These are phyloP conservation scores for Netelia melanura DNA, from an alignment of 2,888 invertebrate species.

Conservation along the genomic window DNA sequence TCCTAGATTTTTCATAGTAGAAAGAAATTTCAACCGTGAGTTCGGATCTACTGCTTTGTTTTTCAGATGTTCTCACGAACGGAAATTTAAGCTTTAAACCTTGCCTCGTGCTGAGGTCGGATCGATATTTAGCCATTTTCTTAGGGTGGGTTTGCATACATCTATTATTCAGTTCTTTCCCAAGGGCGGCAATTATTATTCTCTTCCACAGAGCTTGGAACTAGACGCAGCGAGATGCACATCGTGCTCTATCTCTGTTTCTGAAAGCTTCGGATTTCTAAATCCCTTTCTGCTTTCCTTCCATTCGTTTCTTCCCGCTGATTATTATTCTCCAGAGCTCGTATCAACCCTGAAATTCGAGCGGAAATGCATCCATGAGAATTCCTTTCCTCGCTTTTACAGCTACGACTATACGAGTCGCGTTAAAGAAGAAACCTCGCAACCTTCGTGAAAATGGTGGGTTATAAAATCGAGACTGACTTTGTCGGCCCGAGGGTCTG, in stretches of 20 bases:
- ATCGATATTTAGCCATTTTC: conserved; percentile 18
- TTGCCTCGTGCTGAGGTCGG: not conserved
- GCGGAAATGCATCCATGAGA: not conserved
- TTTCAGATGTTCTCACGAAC: not conserved
- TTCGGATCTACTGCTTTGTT: no score
- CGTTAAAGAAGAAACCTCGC: not conserved
- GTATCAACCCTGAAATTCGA: not conserved
- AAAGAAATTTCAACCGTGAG: no score
- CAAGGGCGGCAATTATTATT: conserved; percentile 14
- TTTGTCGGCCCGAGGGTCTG: not conserved
- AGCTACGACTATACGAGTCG: not conserved
- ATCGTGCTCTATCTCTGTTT: conserved; percentile 5
- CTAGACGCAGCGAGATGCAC: not conserved
- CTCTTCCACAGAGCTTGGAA: not conserved
- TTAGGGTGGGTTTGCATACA: not conserved
- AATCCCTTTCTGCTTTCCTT: not conserved
- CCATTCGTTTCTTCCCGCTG: not conserved
- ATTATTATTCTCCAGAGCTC: conserved; percentile 35
- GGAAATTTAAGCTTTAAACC: not conserved
- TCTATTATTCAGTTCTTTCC: conserved; percentile 25
- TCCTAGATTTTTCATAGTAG: no score
- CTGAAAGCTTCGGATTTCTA: conserved; percentile 1
- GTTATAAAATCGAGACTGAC: not conserved
- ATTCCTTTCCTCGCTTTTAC: not conserved
- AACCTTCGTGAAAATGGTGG: not conserved